A percentile compares a stretch with the other conserved stretches of the same genome.
Conservation (phyloP, 2,797 vertebrate species). For the Sciurus carolinensis region DNA sequence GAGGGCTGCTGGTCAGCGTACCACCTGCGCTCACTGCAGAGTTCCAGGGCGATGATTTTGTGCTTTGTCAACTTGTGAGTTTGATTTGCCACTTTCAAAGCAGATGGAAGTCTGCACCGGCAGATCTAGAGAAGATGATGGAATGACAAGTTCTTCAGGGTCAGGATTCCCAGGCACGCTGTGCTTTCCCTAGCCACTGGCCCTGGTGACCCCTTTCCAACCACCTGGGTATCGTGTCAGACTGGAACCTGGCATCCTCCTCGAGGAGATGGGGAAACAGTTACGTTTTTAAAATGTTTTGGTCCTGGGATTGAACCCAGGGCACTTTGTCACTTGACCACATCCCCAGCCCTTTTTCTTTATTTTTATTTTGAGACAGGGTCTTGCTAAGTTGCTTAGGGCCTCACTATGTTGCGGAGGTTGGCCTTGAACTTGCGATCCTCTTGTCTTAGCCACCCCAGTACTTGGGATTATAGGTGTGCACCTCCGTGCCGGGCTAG, state of each 20-base stretch:
- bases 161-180: rapidly evolving
- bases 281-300: too few species aligned
- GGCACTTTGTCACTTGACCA: too few species aligned
- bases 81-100: neutral
- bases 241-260: neutral
- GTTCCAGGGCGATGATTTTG: neutral
- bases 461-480: too few species aligned
- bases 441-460: too few species aligned
- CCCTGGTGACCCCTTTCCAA: too few species aligned
- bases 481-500: too few species aligned
- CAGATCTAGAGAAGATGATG: rapidly evolving
- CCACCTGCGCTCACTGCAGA: rapidly evolving
- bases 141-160: rapidly evolving
- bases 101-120: rapidly evolving
- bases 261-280: rapidly evolving
- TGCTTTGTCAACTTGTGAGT: neutral
- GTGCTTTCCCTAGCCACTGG: rapidly evolving
- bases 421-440: too few species aligned
- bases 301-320: too few species aligned
- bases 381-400: too few species aligned
- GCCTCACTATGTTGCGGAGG: too few species aligned
- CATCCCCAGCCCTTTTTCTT: too few species aligned
- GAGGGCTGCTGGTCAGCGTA: neutral
- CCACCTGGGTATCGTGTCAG: rapidly evolving
- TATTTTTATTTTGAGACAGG: too few species aligned